Evolutionary conservation across 1,140 invertebrate species (phyloP), one percentile per base, ranked within the genome.

Genomic region (Cyclina sinensis): DNA sequence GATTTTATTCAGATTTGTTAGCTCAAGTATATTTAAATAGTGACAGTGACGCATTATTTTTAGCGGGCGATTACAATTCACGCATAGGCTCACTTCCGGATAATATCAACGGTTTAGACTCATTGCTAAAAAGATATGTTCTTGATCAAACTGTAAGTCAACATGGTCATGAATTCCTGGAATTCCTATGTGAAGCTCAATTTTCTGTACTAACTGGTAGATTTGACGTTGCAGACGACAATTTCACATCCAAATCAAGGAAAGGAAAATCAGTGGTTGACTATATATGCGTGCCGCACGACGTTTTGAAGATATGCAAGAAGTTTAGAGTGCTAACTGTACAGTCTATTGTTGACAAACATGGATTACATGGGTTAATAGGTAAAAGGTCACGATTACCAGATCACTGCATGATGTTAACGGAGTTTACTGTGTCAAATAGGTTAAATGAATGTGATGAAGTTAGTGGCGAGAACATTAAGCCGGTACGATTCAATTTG

Each of bases 211-310:
- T 82, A 18, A 88, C 82, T 46, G 85, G 85, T 24, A 39, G 65
- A 39, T 32, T 78, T 32, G 4, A 32, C 21, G 46, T 43, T 2
- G 76, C 74, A n/a, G 9, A 73, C 11, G 12, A 73, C 24, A 86
- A 76, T 51, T 81, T 32, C 51, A 86, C 84, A 14, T 81, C 11
- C 0, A 51, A 57, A 14, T 74, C 48, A 27, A 32, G 51, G 5
- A 90, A 73, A 68, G 46, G 74, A 1, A 80, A 7, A 79, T 39
- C 68, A 0, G 89, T 88, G 16, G 88, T 89, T 39, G 88, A 89
- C 35, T 88, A 82, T 65, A 62, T 87, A 4, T 86, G 81, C 51
- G 65, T 88, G 78, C 2, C 59, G 76, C 27, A 65, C 78, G n/a
- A 39, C 59, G 37, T 74, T 14, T 43, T 80, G 1, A 46, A 11